phyloP scores from a whole-genome alignment of 2,888 invertebrate genomes.

The Hirtodrosophila histrioides region DNA sequence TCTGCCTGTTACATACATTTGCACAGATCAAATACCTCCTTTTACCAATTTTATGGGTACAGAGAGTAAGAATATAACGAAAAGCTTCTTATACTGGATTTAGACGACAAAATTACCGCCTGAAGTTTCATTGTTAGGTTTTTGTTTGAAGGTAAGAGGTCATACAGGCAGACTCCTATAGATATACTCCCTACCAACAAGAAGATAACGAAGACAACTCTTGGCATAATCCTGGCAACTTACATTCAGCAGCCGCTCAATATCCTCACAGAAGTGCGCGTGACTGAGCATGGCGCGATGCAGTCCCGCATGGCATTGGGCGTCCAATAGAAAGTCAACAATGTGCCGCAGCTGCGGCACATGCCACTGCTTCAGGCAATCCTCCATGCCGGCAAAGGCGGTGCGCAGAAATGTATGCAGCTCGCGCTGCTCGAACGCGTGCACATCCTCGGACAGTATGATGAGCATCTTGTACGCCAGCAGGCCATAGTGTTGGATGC shows the following conservation, averaged over 20 bases:
- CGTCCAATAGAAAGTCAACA: constrained; percentile 81
- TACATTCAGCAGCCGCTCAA: constrained; percentile 81
- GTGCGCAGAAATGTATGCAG: constrained; percentile 80
- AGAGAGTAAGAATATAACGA: too few relatives aligned
- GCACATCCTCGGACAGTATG: constrained; percentile 82
- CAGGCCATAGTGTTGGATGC: constrained; percentile 81
- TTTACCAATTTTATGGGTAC: too few relatives aligned
- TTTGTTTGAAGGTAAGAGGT: too few relatives aligned
- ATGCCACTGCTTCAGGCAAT: constrained; percentile 81
- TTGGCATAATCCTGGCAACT: constrained; percentile 27
- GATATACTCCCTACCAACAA: too few relatives aligned
- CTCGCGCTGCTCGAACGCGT: constrained; percentile 76
- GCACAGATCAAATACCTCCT: too few relatives aligned
- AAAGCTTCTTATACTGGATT: too few relatives aligned
- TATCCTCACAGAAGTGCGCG: constrained; percentile 74
- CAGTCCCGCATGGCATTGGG: constrained; percentile 74
- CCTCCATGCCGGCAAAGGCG: constrained; percentile 78
- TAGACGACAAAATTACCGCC: too few relatives aligned
- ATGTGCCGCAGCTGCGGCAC: constrained; percentile 82
- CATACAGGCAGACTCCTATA: too few relatives aligned
- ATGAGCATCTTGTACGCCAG: constrained; percentile 83
- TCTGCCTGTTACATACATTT: too few relatives aligned
- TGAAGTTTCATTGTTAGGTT: too few relatives aligned
- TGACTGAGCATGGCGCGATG: constrained; percentile 81
- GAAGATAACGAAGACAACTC: too few relatives aligned